phyloP scores from a whole-genome alignment of 30 jellyfish, hydroid and myxozoan genomes.

The Aurelia coerulea region DNA sequence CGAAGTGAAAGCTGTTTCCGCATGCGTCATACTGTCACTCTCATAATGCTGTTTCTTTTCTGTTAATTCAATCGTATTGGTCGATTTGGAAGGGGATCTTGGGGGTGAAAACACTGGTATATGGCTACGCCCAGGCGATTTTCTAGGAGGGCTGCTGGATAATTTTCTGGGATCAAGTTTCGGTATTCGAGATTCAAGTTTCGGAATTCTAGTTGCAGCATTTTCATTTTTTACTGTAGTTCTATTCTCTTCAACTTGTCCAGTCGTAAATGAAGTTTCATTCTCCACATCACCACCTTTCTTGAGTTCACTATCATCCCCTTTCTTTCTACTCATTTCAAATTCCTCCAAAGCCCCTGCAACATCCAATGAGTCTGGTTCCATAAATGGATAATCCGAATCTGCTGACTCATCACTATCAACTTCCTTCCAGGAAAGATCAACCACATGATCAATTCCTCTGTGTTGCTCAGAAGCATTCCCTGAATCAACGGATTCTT shows the following conservation, averaged over 20 bases:
- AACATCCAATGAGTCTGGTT: constrained; percentile 14
- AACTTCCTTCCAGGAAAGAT: constrained; percentile 28
- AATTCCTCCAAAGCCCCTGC: constrained; percentile 30
- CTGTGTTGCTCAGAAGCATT: neutral
- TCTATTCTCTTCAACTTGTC: too few species aligned
- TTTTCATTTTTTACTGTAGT: too few species aligned
- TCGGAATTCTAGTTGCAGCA: neutral
- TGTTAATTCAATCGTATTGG: neutral
- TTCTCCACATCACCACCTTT: neutral
- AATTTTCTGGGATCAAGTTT: constrained; percentile 7
- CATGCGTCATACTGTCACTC: neutral
- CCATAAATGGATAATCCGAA: neutral
- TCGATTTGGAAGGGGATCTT: constrained; percentile 7
- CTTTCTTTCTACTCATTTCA: constrained; percentile 20
- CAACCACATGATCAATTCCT: neutral
- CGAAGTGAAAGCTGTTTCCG: constrained; percentile 19
- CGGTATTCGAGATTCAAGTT: constrained; percentile 21
- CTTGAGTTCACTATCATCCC: constrained; percentile 5
- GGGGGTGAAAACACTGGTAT: constrained; percentile 39
- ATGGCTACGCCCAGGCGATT: constrained; percentile 29
- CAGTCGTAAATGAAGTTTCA: too few species aligned
- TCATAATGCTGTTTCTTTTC: neutral
- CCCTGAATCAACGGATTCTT: neutral
- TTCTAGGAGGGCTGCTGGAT: constrained; percentile 26
- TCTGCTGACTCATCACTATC: constrained; percentile 1